These are phyloP conservation scores for Polyergus mexicanus DNA, from an alignment of 1,140 invertebrate species.

Conservation along the genomic window DNA sequence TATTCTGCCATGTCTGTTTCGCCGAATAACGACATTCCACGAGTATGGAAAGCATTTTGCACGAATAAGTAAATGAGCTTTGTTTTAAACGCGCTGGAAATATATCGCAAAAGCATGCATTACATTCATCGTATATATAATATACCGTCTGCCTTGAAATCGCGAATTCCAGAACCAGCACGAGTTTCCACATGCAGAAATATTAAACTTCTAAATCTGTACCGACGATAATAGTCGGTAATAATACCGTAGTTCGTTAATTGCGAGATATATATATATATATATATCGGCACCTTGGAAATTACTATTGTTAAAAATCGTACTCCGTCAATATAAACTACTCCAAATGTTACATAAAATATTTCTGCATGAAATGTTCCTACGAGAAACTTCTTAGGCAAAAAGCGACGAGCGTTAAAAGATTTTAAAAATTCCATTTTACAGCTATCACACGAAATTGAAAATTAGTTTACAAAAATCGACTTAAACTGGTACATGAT, in stretches of 20 bases:
- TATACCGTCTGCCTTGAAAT: slow-evolving; percentile 29
- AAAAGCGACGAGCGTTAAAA: not conserved
- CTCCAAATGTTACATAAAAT: not conserved
- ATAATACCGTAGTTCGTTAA: slow-evolving; percentile 19
- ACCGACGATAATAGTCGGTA: not conserved
- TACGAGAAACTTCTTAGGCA: not conserved
- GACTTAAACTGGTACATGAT: not conserved
- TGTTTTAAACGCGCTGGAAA: slow-evolving; percentile 26
- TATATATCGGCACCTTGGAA: not conserved
- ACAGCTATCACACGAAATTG: not conserved
- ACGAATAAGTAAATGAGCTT: slow-evolving; percentile 23
- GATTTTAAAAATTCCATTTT: slow-evolving; percentile 2
- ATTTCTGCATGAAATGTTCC: not conserved
- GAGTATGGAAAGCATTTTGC: slow-evolving; percentile 2
- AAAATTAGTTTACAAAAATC: not conserved
- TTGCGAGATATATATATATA: slow-evolving; percentile 17
- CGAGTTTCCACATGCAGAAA: slow-evolving; percentile 32
- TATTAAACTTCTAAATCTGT: slow-evolving; percentile 53
- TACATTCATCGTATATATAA: slow-evolving; percentile 30
- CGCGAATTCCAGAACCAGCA: slow-evolving; percentile 52
- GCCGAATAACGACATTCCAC: not conserved
- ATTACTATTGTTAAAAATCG: slow-evolving; percentile 33
- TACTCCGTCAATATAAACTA: not conserved
- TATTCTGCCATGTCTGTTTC: not conserved
- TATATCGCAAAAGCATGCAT: slow-evolving; percentile 24